Evolutionary conservation across 2,888 invertebrate genomes (phyloP).

Genomic region (Brenthis hecate): DNA sequence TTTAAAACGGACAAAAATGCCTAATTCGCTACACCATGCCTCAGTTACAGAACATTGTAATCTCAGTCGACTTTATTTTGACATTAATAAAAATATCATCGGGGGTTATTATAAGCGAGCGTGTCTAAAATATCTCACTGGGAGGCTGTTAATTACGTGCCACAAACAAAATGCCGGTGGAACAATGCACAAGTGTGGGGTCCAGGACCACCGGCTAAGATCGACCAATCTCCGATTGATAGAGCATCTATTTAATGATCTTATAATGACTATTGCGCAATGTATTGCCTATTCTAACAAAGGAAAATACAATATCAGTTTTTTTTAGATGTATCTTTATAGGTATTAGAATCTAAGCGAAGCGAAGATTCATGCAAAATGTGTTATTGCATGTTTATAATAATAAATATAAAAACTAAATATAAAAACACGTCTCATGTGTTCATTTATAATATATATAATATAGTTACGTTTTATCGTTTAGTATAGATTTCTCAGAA

Average conservation of each 20-base stretch:
- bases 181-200: constrained; percentile 77
- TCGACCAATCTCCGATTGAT: constrained; percentile 32
- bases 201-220: constrained; percentile 68
- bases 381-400: no score
- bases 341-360: background rate
- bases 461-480: no score
- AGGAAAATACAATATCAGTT: no score
- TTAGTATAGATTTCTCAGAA: no score
- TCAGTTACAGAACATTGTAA: constrained; percentile 57
- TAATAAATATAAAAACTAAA: no score
- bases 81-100: constrained; percentile 83
- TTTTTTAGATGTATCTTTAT: background rate
- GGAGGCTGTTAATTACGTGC: constrained; percentile 80
- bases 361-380: background rate
- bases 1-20: background rate
- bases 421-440: no score
- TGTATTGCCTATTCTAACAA: background rate
- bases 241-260: constrained; percentile 22
- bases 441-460: no score
- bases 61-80: constrained; percentile 70
- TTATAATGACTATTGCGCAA: constrained; percentile 22
- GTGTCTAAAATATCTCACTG: constrained; percentile 80
- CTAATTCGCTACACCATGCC: constrained; percentile 2
- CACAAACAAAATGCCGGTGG: constrained; percentile 70
- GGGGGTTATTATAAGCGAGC: constrained; percentile 78